A percentile compares a stretch with the other conserved stretches of the same genome.
phyloP scores from a whole-genome alignment of 2,113 vertebrate genomes.

The Carassius carassius region DNA sequence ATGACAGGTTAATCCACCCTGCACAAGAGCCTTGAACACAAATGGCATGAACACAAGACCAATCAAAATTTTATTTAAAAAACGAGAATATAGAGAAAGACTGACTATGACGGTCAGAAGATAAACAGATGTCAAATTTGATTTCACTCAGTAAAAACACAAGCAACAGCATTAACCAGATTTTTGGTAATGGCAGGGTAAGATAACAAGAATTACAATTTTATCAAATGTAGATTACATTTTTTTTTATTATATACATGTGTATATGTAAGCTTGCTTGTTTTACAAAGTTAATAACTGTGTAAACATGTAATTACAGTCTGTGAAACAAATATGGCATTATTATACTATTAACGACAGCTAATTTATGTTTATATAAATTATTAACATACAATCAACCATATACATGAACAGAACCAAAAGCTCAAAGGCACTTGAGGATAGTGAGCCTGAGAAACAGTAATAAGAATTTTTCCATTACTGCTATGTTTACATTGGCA shows the following conservation, averaged over 20 bases:
- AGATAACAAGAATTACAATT: no score
- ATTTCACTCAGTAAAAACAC: no score
- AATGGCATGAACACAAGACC: background rate
- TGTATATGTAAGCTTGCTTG: no score
- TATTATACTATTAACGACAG: background rate
- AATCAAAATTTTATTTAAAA: background rate
- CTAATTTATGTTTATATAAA: background rate
- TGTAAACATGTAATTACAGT: background rate
- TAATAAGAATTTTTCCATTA: background rate
- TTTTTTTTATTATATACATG: no score
- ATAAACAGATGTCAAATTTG: no score
- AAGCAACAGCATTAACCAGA: no score
- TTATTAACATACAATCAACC: background rate
- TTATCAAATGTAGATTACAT: no score
- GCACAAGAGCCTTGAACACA: constrained; percentile 45
- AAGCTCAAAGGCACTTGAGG: background rate
- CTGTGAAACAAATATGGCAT: background rate
- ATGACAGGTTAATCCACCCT: constrained; percentile 76
- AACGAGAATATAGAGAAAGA: no score
- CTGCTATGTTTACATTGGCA: background rate
- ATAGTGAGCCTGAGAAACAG: background rate
- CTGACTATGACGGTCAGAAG: no score
- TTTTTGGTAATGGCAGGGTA: no score
- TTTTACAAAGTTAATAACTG: background rate
- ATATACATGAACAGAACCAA: background rate